Evolutionary conservation across 2,797 vertebrate genomes (phyloP).

Genomic region (Helicolenus hilgendorfi): DNA sequence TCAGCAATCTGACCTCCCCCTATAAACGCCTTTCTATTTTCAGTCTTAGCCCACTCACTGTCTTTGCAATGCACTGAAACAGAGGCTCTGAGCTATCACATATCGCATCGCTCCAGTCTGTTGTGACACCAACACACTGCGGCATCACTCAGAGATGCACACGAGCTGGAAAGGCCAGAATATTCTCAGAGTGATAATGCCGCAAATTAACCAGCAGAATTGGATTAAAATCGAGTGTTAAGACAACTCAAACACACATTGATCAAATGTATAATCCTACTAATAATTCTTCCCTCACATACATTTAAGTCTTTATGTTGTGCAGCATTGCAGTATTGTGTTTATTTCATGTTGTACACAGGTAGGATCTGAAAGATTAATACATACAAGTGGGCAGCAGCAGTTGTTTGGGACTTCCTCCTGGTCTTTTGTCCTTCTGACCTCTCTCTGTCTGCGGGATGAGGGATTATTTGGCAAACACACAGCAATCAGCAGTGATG

Average conservation of each 20-base stretch:
- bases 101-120: constrained; percentile 63
- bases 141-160: constrained; percentile 57
- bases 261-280: constrained; percentile 38
- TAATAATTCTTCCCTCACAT: background rate
- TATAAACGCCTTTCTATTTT: constrained; percentile 75
- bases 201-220: constrained; percentile 62
- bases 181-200: constrained; percentile 64
- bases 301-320: background rate
- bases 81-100: constrained; percentile 69
- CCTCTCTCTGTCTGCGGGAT: background rate
- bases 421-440: constrained; percentile 4
- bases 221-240: constrained; percentile 57
- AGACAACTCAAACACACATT: constrained; percentile 48
- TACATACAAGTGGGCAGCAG: background rate
- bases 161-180: constrained; percentile 17
- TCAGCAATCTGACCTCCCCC: constrained; percentile 71
- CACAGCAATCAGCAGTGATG: constrained; percentile 1
- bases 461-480: constrained; percentile 16
- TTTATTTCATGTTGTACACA: constrained; percentile 5
- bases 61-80: constrained; percentile 69
- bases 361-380: background rate
- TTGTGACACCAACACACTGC: constrained; percentile 71
- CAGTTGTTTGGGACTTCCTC: constrained; percentile 3
- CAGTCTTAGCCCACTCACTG: constrained; percentile 77
- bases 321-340: background rate